Base-by-base conservation (phyloP, 2,113 vertebrate species). In the Brachyhypopomus gauderio region DNA sequence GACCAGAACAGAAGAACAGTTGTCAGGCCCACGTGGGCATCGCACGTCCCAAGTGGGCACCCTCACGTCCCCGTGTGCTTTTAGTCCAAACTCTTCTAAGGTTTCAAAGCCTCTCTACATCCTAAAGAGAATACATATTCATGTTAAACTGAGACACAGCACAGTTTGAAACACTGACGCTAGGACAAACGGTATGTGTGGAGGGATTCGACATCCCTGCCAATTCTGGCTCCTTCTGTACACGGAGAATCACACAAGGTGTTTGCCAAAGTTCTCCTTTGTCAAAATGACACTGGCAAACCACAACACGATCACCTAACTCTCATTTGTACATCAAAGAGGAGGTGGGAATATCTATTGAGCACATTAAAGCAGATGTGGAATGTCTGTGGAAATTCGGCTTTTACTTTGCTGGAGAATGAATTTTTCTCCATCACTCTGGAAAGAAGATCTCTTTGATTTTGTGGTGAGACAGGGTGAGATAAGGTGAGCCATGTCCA, bases 361-460 rank as follows among this genome's bases (percentile, higher is more conserved):
- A 75, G 25, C 30, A 36, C 63, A 79, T 36, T 9, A 36, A n/a
- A 70, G 81, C 78, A 76, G 83, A 90, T 88, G 83, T 38, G 19
- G 76, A 87, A 75, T 52, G 78, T 78, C 74, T 79, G 62, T 73
- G 56, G 69, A 72, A 72, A 63, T 30, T 22, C 64, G 70, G 48
- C 22, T 64, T 27, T 78, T 63, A 72, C 75, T 75, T 79, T 85
- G 88, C 85, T 85, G 85, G 88, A 86, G 87, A 85, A 81, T 79
- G 70, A 76, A 76, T 86, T 88, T 30, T 90, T 89, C 87, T 76
- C 85, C 75, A 79, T 88, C 12, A 79, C 86, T 85, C 88, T 73
- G 72, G 83, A 75, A 84, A 77, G 83, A 77, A 75, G 80, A 75
- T 76, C 81, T 63, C 85, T 87, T 91, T 89, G 87, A 90, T 87